Base-by-base conservation (phyloP, 2,113 vertebrate species). In the Rhinichthys klamathensis region DNA sequence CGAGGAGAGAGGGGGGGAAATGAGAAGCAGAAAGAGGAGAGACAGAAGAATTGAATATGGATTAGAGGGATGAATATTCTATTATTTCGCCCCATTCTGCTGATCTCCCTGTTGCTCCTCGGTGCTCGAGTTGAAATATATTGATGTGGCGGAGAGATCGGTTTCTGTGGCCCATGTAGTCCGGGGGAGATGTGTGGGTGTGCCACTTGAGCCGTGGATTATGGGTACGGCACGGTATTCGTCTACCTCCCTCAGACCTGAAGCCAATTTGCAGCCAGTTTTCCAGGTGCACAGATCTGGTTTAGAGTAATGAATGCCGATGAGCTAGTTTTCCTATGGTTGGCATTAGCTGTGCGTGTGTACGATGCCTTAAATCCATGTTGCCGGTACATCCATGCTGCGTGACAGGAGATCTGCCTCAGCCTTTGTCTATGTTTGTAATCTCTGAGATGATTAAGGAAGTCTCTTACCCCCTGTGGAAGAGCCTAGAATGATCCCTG, bases 41-140 rank as follows among this genome's bases (percentile, higher is more conserved):
- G 94, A 94, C 95, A 94, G 94, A 96, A 96, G 96, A 96, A 97
- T 96, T 97, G 96, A 96, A 96, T 96, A 96, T 95, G 96, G 96
- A 97, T 97, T 97, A 97, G 94, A 95, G 95, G 96, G 96, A 97
- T 97, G 96, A 97, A 97, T 97, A 96, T 96, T 97, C 96, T 97
- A 97, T 97, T 97, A 97, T 97, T 96, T 96, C 95, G 94, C 94
- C 95, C 95, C 95, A 95, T 96, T 96, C 95, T 95, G 95, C 95
- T 96, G 96, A 97, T 96, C 96, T 97, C 95, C 95, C 96, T 96
- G 95, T 96, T 96, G 95, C 95, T 94, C 95, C 95, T 96, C 93
- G 93, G 94, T 86, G 95, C 95, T 95, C 94, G 93, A 94, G 94
- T 75, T 80, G 88, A 87, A 85, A 96, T 96, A 95, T 95, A 96